Percentiles rank a stretch among this genome's conserved stretches.
phyloP scores from a whole-genome alignment of 2,797 vertebrate genomes.

The Carapus acus region DNA sequence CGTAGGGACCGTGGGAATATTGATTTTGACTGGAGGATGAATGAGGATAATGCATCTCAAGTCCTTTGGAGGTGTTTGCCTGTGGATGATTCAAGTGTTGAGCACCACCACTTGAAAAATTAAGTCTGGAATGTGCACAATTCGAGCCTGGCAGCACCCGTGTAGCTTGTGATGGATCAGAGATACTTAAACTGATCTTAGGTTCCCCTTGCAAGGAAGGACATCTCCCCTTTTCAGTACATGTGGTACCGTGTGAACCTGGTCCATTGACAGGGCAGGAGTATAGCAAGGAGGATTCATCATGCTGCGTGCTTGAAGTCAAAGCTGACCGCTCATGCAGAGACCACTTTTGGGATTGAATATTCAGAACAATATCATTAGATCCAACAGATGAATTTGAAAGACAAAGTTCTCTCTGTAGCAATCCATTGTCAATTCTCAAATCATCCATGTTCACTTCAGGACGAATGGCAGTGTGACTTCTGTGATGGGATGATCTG shows the following conservation, averaged over 20 bases:
- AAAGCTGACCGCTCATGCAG: too few species aligned
- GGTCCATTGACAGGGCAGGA: accelerated
- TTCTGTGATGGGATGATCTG: neutral
- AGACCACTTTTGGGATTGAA: too few species aligned
- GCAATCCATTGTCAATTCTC: neutral
- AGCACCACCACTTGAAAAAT: neutral
- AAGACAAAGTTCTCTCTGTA: neutral
- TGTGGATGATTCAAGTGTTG: neutral
- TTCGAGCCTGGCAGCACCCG: too few species aligned
- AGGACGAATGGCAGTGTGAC: neutral
- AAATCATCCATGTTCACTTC: neutral
- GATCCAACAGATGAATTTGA: too few species aligned
- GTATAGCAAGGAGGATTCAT: too few species aligned
- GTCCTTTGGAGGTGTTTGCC: neutral
- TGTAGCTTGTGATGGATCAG: neutral
- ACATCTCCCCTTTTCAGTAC: neutral
- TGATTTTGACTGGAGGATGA: neutral
- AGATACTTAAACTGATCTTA: neutral
- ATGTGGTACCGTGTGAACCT: neutral
- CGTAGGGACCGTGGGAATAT: neutral
- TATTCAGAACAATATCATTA: too few species aligned
- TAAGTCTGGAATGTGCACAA: neutral
- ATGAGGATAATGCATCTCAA: neutral
- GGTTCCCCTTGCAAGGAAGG: neutral
- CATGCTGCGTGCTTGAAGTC: too few species aligned